These are phyloP conservation scores for Schizaphis graminum DNA, from an alignment of 2,888 invertebrate species.

Conservation along the genomic window DNA sequence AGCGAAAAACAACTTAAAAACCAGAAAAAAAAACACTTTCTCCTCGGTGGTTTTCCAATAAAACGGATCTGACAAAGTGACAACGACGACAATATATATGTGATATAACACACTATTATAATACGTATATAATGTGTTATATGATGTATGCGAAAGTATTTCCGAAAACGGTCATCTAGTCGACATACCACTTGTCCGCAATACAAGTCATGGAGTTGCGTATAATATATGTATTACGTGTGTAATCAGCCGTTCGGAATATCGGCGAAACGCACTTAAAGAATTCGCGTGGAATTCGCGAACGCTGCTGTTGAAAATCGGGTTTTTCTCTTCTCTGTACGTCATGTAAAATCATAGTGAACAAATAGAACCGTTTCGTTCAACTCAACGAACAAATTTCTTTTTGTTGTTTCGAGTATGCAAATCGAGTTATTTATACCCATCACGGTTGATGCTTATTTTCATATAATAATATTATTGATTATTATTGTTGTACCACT, in stretches of 20 bases:
- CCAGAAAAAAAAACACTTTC: background rate
- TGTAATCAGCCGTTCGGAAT: background rate
- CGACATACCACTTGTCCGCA: constrained; percentile 8
- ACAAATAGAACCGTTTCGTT: background rate
- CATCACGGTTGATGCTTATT: background rate
- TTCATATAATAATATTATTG: background rate
- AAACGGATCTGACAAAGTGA: background rate
- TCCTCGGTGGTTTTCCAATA: background rate
- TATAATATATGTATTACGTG: background rate
- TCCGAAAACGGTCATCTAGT: background rate
- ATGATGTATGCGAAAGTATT: background rate
- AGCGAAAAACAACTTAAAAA: background rate
- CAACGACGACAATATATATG: background rate
- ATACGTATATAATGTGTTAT: background rate
- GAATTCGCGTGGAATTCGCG: background rate
- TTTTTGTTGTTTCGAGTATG: background rate
- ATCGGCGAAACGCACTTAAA: background rate
- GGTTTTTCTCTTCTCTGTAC: background rate
- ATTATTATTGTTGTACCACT: background rate
- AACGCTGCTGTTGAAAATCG: background rate
- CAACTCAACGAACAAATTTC: background rate
- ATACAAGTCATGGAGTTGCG: background rate
- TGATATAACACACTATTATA: background rate
- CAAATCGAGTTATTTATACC: background rate
- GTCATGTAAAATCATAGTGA: background rate